Evolutionary conservation across 2,113 vertebrate genomes (phyloP).

Genomic region (Myiopsitta monachus): DNA sequence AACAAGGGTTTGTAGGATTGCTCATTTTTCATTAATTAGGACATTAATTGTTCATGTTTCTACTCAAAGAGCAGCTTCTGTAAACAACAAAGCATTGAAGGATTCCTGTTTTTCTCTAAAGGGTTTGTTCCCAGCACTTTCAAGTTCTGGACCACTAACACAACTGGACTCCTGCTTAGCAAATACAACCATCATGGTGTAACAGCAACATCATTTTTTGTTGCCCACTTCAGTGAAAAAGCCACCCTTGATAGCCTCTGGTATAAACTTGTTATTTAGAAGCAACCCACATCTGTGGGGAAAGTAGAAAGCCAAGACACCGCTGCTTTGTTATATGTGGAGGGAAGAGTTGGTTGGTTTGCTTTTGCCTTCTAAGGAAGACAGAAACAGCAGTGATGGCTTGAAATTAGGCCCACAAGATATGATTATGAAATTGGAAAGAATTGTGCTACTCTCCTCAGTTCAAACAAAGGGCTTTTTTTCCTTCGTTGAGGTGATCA

Average conservation of each 20-base stretch:
- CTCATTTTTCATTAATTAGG: neutral
- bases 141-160: neutral
- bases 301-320: neutral
- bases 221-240: neutral
- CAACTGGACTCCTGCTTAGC: neutral
- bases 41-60: neutral
- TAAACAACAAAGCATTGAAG: neutral
- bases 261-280: neutral
- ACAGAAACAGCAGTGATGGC: neutral
- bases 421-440: neutral
- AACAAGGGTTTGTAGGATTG: neutral
- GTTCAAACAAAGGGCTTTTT: neutral
- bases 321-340: neutral
- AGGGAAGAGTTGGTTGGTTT: neutral
- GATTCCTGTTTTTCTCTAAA: neutral
- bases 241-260: neutral
- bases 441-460: neutral
- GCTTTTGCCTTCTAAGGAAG: accelerated
- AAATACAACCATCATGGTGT: neutral
- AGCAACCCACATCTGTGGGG: neutral
- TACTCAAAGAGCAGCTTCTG: neutral
- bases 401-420: neutral
- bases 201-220: neutral
- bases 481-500: neutral
- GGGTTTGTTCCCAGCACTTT: neutral